phyloP scores from a whole-genome alignment of 2,888 invertebrate genomes.

The Ectemnius lituratus region DNA sequence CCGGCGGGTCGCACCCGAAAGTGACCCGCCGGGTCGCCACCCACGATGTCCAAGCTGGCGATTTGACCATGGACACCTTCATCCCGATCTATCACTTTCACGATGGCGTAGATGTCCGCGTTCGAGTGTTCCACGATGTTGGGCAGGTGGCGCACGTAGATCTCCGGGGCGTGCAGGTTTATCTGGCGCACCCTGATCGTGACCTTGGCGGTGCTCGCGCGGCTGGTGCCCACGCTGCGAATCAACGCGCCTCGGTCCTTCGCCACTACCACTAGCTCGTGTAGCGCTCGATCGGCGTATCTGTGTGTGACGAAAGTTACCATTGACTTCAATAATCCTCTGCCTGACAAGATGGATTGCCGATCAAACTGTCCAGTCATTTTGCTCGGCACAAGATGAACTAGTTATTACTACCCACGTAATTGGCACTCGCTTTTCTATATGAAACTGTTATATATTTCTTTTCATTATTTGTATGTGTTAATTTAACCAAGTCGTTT shows the following conservation, averaged over 20 bases:
- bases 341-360: no score
- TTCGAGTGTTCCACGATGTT: conserved; percentile 89
- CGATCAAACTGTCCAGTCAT: no score
- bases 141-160: conserved; percentile 88
- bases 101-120: conserved; percentile 93
- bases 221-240: conserved; percentile 79
- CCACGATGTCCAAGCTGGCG: conserved; percentile 88
- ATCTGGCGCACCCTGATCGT: conserved; percentile 87
- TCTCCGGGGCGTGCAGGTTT: conserved; percentile 92
- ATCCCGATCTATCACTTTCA: conserved; percentile 91
- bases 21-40: conserved; percentile 93
- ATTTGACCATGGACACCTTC: conserved; percentile 91
- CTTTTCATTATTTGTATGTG: no score
- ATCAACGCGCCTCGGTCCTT: conserved; percentile 89
- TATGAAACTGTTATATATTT: no score
- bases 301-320: conserved; percentile 55
- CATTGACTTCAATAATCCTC: no score
- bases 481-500: no score
- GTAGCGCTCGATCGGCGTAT: conserved; percentile 84
- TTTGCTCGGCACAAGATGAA: no score
- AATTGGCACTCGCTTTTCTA: no score
- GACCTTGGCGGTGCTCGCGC: conserved; percentile 88
- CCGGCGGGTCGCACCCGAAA: conserved; percentile 85
- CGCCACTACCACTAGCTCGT: conserved; percentile 89
- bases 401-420: no score